These are phyloP conservation scores for Saxidomus purpurata DNA, from an alignment of 1,140 invertebrate species.

Conservation along the genomic window DNA sequence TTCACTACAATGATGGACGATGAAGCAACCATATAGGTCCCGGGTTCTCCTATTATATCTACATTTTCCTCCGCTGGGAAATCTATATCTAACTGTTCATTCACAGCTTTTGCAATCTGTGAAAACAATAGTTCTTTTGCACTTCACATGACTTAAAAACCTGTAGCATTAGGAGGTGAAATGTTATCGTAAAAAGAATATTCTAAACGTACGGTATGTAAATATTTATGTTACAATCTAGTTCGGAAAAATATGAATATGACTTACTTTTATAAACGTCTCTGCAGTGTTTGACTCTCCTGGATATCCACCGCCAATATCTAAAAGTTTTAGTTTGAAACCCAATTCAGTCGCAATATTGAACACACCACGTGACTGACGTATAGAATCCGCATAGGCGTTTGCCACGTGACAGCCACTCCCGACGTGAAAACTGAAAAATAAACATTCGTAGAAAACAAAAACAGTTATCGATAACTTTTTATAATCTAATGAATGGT, in stretches of 20 bases:
- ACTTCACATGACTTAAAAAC: too few species aligned
- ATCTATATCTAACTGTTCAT: constrained; percentile 91
- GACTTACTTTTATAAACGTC: neutral
- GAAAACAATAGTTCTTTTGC: too few species aligned
- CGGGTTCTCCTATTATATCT: constrained; percentile 98
- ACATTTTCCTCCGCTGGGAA: constrained; percentile 92
- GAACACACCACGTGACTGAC: constrained; percentile 85
- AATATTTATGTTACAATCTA: too few species aligned
- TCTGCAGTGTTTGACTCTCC: constrained; percentile 76
- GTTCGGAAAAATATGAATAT: too few species aligned
- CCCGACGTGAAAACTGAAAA: constrained; percentile 87
- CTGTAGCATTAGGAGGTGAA: too few species aligned
- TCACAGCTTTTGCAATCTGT: constrained; percentile 81
- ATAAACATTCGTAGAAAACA: too few species aligned
- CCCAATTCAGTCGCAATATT: constrained; percentile 84
- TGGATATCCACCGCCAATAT: constrained; percentile 88
- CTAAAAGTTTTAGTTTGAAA: constrained; percentile 86
- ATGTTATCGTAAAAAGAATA: too few species aligned
- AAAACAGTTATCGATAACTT: too few species aligned
- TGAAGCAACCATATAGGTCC: constrained; percentile 95
- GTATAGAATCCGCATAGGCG: constrained; percentile 86
- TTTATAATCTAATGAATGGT: too few species aligned
- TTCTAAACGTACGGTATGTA: too few species aligned
- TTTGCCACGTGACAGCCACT: constrained; percentile 87
- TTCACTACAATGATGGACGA: constrained; percentile 96